Percentiles rank a stretch among this genome's conserved stretches.
Evolutionary conservation across 2,888 invertebrate genomes (phyloP).

Genomic region (Dione juno): DNA sequence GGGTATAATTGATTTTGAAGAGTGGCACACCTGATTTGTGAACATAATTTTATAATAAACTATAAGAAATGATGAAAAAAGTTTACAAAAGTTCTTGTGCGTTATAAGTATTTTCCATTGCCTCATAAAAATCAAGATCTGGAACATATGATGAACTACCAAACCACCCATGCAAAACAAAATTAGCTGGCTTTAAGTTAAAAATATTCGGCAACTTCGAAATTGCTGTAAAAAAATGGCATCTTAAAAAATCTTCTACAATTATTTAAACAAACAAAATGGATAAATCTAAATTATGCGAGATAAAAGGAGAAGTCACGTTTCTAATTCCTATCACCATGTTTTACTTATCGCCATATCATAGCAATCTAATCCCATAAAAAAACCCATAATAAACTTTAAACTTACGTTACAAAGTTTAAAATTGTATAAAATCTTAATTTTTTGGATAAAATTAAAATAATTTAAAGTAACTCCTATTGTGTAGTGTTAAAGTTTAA

Average conservation of each 20-base stretch:
- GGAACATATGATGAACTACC: too few relatives aligned
- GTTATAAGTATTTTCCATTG: too few relatives aligned
- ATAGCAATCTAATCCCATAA: background rate
- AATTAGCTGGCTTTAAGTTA: too few relatives aligned
- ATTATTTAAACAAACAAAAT: background rate
- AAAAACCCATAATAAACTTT: background rate
- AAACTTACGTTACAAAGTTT: conserved; percentile 4
- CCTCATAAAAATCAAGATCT: too few relatives aligned
- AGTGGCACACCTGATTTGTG: too few relatives aligned
- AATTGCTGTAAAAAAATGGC: too few relatives aligned
- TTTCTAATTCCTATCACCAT: conserved; percentile 29
- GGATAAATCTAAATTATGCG: conserved; percentile 27
- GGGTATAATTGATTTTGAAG: too few relatives aligned
- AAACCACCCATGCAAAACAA: too few relatives aligned
- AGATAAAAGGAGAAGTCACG: conserved; percentile 35
- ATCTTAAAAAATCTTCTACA: background rate
- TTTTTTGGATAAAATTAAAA: background rate
- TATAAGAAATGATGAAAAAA: too few relatives aligned
- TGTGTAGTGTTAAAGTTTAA: conserved; percentile 7
- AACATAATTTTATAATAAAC: too few relatives aligned
- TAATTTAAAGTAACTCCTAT: conserved; percentile 11
- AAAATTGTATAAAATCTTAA: background rate
- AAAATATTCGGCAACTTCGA: too few relatives aligned
- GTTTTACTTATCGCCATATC: conserved; percentile 18
- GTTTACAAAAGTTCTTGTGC: too few relatives aligned